Base-by-base conservation (phyloP, 2,888 invertebrate genomes). In the Charanyca ferruginea region DNA sequence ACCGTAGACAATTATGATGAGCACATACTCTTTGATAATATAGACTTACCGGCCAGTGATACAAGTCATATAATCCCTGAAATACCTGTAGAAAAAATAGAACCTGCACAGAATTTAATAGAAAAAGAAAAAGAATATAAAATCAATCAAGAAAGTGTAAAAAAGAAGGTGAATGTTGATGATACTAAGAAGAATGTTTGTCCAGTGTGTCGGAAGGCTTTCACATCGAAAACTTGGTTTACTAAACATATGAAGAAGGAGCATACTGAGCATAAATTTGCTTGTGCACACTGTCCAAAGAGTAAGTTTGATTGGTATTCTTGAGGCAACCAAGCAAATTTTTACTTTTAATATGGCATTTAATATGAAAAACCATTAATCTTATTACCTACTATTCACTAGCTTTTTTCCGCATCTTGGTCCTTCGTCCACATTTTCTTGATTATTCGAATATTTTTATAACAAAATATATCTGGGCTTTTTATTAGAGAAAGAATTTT, bases 221-320 rank as follows among this genome's bases (percentile, higher is more conserved):
- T 94, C 69, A 85, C 79, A 3, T 91, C 93, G 0, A 91, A 92
- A 59, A 85, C 89, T 8, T 94, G 95, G 94, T 93, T 90, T 63
- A 80, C 80, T 25, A 93, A 92, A 63, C 94, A 95, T 57, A 87
- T 94, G 84, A 85, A 87, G 42, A 93, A 91, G 41, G 92, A 90
- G 61, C 94, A 94, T 69, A 85, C 85, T 0, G 88, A 87, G 0
- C 85, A 84, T 45, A 90, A 90, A 61, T 91, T 87, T 80, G 73
- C 67, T 8, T 95, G 95, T 77, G 23, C 82, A 38, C 83, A 90
- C 35, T 94, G 94, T 73, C 75, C 88, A 54, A 93, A 93, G 83
- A 87, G 95, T 94, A 81, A 88, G 91, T 23, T 49, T 28, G 1
- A 47, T 23, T 16, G 23, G 23, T 23, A 47, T 2, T 38, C 11